These are phyloP conservation scores for Numenius arquata DNA, from an alignment of 2,113 vertebrate species.

Conservation along the genomic window DNA sequence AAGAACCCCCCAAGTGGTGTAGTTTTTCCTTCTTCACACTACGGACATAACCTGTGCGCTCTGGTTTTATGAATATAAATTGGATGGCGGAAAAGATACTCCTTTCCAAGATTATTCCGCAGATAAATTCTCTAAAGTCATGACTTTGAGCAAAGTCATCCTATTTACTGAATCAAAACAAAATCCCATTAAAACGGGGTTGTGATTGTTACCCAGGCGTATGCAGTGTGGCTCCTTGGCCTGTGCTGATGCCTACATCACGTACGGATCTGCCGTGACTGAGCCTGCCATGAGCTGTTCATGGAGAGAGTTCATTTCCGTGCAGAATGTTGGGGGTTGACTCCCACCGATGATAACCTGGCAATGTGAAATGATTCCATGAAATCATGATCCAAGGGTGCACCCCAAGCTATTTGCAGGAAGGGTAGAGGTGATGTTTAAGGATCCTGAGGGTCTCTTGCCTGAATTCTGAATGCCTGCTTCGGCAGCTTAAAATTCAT, in stretches of 20 bases:
- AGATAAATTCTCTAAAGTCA: background rate
- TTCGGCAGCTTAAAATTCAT: background rate
- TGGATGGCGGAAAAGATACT: background rate
- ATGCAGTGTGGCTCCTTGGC: background rate
- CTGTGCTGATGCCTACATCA: background rate
- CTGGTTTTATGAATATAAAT: background rate
- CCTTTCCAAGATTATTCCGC: background rate
- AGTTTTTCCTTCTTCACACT: background rate
- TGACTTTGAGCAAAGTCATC: background rate
- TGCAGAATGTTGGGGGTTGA: background rate
- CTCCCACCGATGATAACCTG: background rate
- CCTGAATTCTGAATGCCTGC: background rate
- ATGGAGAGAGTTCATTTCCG: background rate
- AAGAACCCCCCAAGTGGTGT: background rate
- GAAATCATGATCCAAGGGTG: background rate
- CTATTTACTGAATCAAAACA: background rate
- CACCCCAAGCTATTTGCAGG: background rate
- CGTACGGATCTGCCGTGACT: rapidly evolving
- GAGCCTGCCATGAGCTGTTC: background rate
- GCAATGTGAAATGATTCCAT: background rate
- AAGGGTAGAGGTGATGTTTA: background rate
- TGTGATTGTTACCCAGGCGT: background rate
- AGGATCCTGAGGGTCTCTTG: background rate
- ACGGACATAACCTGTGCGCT: background rate
- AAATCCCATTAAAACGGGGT: background rate